phyloP scores from a whole-genome alignment of 1,140 invertebrate species.

The Euborellia annulipes region DNA sequence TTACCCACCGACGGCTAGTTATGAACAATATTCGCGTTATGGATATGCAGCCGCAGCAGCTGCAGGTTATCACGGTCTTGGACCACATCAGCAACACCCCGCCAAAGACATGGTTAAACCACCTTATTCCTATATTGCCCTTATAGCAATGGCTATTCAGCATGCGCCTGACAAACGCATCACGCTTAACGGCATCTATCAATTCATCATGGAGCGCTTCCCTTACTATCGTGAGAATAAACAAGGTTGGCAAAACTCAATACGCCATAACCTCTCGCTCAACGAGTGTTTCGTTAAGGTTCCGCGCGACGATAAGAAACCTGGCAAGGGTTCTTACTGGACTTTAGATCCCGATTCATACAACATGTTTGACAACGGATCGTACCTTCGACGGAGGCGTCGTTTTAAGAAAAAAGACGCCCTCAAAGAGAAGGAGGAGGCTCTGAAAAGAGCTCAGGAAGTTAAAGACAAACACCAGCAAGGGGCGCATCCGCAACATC shows the following conservation, averaged over 20 bases:
- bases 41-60: slow-evolving; percentile 43
- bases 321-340: slow-evolving; percentile 96
- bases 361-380: slow-evolving; percentile 98
- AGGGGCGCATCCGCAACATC: neutral
- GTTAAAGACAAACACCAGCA: slow-evolving; percentile 5
- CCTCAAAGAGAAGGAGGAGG: slow-evolving; percentile 72
- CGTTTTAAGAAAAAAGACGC: slow-evolving; percentile 95
- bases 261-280: slow-evolving; percentile 88
- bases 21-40: slow-evolving; percentile 58
- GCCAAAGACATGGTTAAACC: slow-evolving; percentile 86
- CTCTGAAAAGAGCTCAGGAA: slow-evolving; percentile 54
- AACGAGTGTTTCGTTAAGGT: slow-evolving; percentile 99
- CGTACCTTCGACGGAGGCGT: slow-evolving; percentile 73
- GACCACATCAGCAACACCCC: slow-evolving; percentile 48
- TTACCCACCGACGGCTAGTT: slow-evolving; percentile 30
- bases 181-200: slow-evolving; percentile 95
- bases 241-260: slow-evolving; percentile 91
- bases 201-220: slow-evolving; percentile 96
- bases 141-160: slow-evolving; percentile 97
- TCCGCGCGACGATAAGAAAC: slow-evolving; percentile 78
- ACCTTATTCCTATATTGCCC: slow-evolving; percentile 93
- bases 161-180: slow-evolving; percentile 84
- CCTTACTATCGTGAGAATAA: slow-evolving; percentile 97
- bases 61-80: slow-evolving; percentile 23
- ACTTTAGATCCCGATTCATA: slow-evolving; percentile 89